phyloP scores from a whole-genome alignment of 2,113 vertebrate genomes.

The Hyla sarda region DNA sequence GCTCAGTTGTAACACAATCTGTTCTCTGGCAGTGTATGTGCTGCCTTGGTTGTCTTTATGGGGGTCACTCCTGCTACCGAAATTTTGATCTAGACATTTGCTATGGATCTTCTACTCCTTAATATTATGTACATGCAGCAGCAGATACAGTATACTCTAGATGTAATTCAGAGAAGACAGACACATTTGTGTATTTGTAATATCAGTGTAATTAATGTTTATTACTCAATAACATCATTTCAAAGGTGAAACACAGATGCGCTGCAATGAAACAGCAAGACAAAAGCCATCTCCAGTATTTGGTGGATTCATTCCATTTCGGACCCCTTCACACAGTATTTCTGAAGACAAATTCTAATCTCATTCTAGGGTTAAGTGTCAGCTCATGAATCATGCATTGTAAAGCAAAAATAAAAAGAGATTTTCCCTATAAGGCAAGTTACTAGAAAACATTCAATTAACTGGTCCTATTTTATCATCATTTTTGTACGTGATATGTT shows the following conservation, averaged over 20 bases:
- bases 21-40: no score
- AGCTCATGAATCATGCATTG: neutral
- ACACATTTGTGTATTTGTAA: neutral
- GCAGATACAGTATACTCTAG: no score
- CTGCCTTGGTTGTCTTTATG: no score
- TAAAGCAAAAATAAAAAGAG: neutral
- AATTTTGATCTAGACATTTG: no score
- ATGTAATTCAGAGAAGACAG: neutral
- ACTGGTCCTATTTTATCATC: neutral
- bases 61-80: no score
- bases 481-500: neutral
- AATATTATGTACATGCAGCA: no score
- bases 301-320: neutral
- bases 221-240: conserved; percentile 14
- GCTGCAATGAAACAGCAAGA: conserved; percentile 12
- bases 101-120: no score
- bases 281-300: neutral
- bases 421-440: conserved; percentile 3
- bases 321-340: neutral
- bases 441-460: neutral
- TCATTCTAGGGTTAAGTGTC: neutral
- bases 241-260: conserved; percentile 1
- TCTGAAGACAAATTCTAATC: neutral
- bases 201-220: conserved; percentile 37
- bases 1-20: no score